Evolutionary conservation across 2,888 invertebrate species (phyloP).

Genomic region (Andrena haemorrhoa): DNA sequence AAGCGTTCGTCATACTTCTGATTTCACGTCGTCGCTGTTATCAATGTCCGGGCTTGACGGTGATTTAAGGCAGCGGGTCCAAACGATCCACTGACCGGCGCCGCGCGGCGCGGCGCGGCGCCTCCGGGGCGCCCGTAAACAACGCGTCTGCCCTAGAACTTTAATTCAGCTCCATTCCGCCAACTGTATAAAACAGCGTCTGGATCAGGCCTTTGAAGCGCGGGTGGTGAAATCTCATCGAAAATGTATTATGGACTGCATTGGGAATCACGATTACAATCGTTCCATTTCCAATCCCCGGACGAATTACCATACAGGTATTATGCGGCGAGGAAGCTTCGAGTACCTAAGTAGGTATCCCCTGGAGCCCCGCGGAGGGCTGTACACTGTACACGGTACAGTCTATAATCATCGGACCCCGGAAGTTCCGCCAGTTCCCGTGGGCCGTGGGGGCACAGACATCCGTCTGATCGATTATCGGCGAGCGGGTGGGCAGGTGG

Average conservation of each 20-base stretch:
- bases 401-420: neutral
- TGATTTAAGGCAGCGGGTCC: conserved; percentile 56
- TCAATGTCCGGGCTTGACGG: conserved; percentile 42
- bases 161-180: neutral
- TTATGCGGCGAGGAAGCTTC: too few species aligned
- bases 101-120: too few species aligned
- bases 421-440: conserved; percentile 37
- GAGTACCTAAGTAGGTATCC: too few species aligned
- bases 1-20: conserved; percentile 58
- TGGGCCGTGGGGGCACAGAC: conserved; percentile 39
- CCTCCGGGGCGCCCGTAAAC: conserved; percentile 40
- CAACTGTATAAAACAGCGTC: too few species aligned
- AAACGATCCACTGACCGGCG: conserved; percentile 46
- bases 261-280: neutral
- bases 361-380: neutral
- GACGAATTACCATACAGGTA: too few species aligned
- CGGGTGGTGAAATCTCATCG: neutral
- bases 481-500: conserved; percentile 3
- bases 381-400: neutral
- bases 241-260: neutral
- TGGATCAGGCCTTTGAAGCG: too few species aligned
- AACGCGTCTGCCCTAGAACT: conserved; percentile 33
- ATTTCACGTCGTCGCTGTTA: conserved; percentile 48
- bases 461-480: conserved; percentile 23
- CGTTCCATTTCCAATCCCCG: too few species aligned